Base-by-base conservation (phyloP, 2,113 vertebrate genomes). In the Miniopterus natalensis region DNA sequence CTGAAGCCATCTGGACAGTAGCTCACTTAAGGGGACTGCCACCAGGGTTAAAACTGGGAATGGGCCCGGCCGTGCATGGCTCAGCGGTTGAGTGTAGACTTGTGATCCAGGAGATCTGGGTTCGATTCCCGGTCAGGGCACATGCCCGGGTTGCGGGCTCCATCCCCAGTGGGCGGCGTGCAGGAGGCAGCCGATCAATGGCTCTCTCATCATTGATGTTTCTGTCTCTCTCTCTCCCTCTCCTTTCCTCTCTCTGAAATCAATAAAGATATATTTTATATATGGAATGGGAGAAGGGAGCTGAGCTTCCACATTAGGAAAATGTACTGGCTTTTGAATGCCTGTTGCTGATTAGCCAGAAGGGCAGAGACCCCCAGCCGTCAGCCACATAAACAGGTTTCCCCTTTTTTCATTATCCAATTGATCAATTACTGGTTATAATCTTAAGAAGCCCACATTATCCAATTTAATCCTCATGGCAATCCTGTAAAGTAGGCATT, bases 391-490 rank as follows among this genome's bases (percentile, higher is more conserved):
- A 91, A 96, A 96, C 83, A 94, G 45, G 63, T 73, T 85, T 83
- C 23, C 40, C 45, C 61, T 91, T 55, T 93, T 75, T 87, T 84
- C 40, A 88, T 96, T 96, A 93, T 75, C 86, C 95, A 90, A 78
- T 92, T 85, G 92, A 94, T 96, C 78, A 95, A 66, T 96, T 93
- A 95, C 45, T 88, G 68, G 66, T 86, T 91, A 61, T 47, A 88
- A 90, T 70, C 88, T 75, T 75, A 94, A 74, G 94, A 92, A 96
- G 61, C 31, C 83, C 23, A 55, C 55, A 73, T 89, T 95, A 96
- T 94, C 89, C 93, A 89, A 79, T 95, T 94, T 93, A 85, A 92
- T 93, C 96, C 61, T 94, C 80, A 86, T n/a, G 53, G 79, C 51
- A 88, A 49, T 80, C 65, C 53, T 84, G 75, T 53, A 42, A 90